These are phyloP conservation scores for Noctilio leporinus DNA, from an alignment of 2,113 vertebrate genomes.

Conservation along the genomic window DNA sequence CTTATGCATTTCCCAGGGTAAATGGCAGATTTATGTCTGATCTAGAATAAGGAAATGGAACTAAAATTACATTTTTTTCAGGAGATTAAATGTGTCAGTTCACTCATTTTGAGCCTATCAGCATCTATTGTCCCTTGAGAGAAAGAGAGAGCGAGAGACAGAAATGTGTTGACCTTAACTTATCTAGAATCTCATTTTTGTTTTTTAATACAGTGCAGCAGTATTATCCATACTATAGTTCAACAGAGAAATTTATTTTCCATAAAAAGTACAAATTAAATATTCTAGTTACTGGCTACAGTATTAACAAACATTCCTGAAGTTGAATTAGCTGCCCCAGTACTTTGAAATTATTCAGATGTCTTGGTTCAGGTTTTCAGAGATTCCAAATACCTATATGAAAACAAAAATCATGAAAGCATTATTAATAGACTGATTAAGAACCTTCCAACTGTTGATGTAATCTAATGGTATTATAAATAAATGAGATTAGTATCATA, in stretches of 20 bases:
- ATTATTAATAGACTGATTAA: constrained; percentile 34
- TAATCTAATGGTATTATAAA: background rate
- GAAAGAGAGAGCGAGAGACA: background rate
- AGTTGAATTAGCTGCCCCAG: constrained; percentile 20
- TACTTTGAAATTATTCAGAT: constrained; percentile 21
- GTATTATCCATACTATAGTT: background rate
- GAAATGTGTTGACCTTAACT: background rate
- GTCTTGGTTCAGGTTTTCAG: background rate
- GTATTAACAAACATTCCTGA: constrained; percentile 6
- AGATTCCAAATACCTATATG: background rate
- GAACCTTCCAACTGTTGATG: background rate
- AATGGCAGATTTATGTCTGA: background rate
- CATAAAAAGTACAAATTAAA: background rate
- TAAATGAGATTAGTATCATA: constrained; percentile 22
- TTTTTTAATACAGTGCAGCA: background rate
- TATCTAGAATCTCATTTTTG: background rate
- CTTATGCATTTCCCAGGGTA: background rate
- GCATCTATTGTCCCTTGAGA: background rate
- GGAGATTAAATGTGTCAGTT: background rate
- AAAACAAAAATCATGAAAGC: constrained; percentile 16
- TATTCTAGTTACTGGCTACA: background rate
- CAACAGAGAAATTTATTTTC: constrained; percentile 32
- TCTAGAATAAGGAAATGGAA: background rate
- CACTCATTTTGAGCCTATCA: background rate
- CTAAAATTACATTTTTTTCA: background rate